Base-by-base conservation (phyloP, 2,797 vertebrate species). In the Rhynchotus rufescens region DNA sequence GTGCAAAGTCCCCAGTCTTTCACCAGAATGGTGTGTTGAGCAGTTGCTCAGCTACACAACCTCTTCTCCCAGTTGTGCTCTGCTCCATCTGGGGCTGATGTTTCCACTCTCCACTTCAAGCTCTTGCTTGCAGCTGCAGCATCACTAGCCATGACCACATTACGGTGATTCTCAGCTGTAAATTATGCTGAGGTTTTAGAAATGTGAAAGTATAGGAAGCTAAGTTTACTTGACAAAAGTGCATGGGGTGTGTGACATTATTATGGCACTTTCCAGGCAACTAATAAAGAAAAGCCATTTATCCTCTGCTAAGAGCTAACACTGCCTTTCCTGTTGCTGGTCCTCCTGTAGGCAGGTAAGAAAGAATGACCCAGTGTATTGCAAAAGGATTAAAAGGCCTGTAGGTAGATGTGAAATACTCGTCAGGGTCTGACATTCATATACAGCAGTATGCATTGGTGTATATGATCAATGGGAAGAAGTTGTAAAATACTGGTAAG, bases 211-310 rank as follows among this genome's bases (percentile, higher is more conserved):
- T 74, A 19, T 80, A 45, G 67, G 83, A 65, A 93, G 52, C 60
- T 76, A 94, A 81, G 86, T 94, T 94, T 94, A 83, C 80, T 74
- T 84, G 92, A 89, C 85, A 88, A 40, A 90, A 94, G 61, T 81
- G 52, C 52, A 67, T 47, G 67, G 94, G 88, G 79, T 79, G 28
- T 75, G 56, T 90, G 82, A 95, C 90, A 77, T 95, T 92, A 75
- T 59, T 92, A 75, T 4, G 2, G 69, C 49, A 71, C 64, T 89
- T 94, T 77, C 16, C 36, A 86, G 82, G 57, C 67, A 81, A 34
- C 71, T 77, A 83, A 81, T 40, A 79, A 90, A 92, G 89, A 83
- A 95, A 92, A 93, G 45, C 77, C 83, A n/a, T 85, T 93, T 85
- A 82, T 95, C 59, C 71, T 92, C 65, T 86, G 65, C 67, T 92